Conservation (phyloP, 2,113 vertebrate genomes). For the Lasiurus cinereus region DNA sequence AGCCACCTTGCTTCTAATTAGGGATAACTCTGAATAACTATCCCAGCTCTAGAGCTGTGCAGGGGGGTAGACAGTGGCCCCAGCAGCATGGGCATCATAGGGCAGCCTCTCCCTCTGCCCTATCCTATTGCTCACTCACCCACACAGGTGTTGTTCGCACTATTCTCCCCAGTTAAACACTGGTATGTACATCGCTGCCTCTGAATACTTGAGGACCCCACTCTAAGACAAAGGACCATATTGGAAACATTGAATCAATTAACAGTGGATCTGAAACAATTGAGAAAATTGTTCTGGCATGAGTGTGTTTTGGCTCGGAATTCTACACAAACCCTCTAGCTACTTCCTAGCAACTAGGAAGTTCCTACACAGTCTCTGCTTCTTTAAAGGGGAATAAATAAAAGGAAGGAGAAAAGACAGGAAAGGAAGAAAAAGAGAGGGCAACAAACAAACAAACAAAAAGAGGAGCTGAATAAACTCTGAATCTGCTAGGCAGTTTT, state of each 20-base stretch:
- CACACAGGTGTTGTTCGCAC: not conserved
- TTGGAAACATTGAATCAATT: not conserved
- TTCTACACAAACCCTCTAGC: not conserved
- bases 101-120: not conserved
- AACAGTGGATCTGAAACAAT: not conserved
- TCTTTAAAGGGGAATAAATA: not conserved
- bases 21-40: not conserved
- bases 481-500: not conserved
- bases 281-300: not conserved
- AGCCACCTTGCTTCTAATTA: not conserved
- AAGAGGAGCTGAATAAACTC: not conserved
- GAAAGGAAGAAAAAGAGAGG: not conserved
- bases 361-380: not conserved
- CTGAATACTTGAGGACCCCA: not conserved
- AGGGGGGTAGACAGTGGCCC: not conserved
- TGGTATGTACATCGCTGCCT: not conserved
- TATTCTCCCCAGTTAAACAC: not conserved
- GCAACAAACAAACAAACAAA: not conserved
- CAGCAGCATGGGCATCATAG: accelerated
- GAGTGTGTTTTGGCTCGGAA: not conserved
- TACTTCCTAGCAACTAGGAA: not conserved
- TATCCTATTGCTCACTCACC: accelerated
- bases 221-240: not conserved
- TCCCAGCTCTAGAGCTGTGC: not conserved
- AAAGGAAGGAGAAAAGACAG: not conserved